These are phyloP conservation scores for Phymanthus crucifer DNA, from an alignment of 92 coral and sea anemone genomes.

Conservation along the genomic window DNA sequence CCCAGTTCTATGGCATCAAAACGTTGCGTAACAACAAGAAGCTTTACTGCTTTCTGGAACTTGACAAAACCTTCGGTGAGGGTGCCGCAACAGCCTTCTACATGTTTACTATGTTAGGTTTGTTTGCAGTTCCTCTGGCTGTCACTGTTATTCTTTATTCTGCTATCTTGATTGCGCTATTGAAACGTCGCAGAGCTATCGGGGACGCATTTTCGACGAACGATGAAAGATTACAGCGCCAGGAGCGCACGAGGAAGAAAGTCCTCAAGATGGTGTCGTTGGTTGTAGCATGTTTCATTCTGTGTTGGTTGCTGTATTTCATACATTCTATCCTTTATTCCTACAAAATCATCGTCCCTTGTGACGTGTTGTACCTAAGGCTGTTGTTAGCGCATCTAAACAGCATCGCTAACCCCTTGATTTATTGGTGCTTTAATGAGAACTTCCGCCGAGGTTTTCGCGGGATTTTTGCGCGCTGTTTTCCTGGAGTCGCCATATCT, in stretches of 20 bases:
- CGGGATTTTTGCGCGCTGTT: constrained; percentile 3
- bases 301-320: constrained; percentile 74
- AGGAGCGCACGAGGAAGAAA: constrained; percentile 48
- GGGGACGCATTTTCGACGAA: constrained; percentile 19
- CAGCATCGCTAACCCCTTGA: constrained; percentile 66
- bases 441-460: constrained; percentile 58
- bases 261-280: constrained; percentile 69
- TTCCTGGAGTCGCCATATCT: background rate
- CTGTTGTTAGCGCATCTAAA: constrained; percentile 64
- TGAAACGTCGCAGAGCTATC: constrained; percentile 42
- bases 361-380: constrained; percentile 53
- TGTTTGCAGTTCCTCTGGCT: constrained; percentile 65
- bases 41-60: constrained; percentile 47
- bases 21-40: constrained; percentile 15
- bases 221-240: constrained; percentile 34
- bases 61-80: constrained; percentile 54
- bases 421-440: constrained; percentile 57
- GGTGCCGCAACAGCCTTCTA: constrained; percentile 66
- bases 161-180: constrained; percentile 50
- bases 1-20: constrained; percentile 60
- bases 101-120: constrained; percentile 50
- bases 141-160: constrained; percentile 63
- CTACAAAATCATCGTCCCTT: constrained; percentile 55
- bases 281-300: constrained; percentile 64
- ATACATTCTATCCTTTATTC: constrained; percentile 60